Conservation (phyloP, 2,113 vertebrate species). For the Cygnus atratus region DNA sequence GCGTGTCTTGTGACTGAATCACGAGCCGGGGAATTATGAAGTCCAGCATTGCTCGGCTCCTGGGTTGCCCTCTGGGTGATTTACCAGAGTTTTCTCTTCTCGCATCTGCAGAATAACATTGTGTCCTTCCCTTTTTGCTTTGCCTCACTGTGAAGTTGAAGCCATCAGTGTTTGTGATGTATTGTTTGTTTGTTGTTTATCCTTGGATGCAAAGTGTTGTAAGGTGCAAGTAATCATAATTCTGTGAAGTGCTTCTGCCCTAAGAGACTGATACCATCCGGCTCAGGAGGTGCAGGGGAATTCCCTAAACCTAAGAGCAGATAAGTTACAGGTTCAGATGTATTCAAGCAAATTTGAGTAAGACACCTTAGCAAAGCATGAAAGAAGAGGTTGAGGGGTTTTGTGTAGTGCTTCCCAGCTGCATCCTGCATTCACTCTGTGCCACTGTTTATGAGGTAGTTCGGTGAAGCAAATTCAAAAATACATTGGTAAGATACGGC, state of each 20-base stretch:
- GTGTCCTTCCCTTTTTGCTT: not conserved
- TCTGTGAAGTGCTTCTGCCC: not conserved
- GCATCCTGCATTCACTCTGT: accelerated
- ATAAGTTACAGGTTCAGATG: not conserved
- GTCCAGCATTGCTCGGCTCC: conserved; percentile 13
- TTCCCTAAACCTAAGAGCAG: not conserved
- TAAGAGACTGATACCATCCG: not conserved
- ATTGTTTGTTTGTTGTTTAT: not conserved
- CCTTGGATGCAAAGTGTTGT: not conserved
- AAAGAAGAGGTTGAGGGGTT: not conserved
- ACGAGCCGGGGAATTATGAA: conserved; percentile 20
- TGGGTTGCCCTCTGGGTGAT: not conserved
- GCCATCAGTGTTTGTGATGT: not conserved
- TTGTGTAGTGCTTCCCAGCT: not conserved
- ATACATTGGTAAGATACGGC: not conserved
- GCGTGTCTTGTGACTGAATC: conserved; percentile 46
- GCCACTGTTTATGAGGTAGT: not conserved
- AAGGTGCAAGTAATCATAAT: not conserved
- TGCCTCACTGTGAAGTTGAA: not conserved
- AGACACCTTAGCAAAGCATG: not conserved
- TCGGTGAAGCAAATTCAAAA: not conserved
- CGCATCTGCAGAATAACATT: not conserved
- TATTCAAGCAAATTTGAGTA: not conserved
- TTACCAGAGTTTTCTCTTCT: conserved; percentile 2
- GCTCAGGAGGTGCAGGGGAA: not conserved